phyloP scores from a whole-genome alignment of 37 sponge, comb jelly and placozoan genomes.

The Theonella swinhoei region DNA sequence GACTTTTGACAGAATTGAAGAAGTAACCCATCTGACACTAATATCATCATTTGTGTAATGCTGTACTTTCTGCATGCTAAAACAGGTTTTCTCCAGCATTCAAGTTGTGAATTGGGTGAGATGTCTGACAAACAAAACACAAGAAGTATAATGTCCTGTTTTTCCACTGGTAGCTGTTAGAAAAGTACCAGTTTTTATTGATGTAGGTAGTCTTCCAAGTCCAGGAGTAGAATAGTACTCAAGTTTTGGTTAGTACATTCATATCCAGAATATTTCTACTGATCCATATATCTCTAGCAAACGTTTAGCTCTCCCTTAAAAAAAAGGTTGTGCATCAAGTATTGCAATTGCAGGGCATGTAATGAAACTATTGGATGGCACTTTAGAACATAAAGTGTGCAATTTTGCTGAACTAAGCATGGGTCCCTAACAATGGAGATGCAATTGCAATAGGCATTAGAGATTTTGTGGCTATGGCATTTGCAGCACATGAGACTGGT shows the following conservation, averaged over 20 bases:
- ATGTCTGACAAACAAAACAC: not conserved
- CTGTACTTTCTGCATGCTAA: not conserved
- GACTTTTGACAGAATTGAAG: constrained; percentile 14
- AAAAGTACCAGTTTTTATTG: not conserved
- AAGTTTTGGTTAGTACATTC: not conserved
- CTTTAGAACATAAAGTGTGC: too few species aligned
- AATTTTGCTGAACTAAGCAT: too few species aligned
- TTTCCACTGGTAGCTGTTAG: constrained; percentile 14
- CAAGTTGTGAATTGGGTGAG: too few species aligned
- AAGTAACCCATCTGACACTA: constrained; percentile 25
- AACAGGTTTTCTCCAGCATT: constrained; percentile 36
- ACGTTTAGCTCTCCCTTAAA: constrained; percentile 14
- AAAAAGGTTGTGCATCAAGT: too few species aligned
- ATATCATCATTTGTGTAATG: constrained; percentile 10
- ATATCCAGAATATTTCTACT: not conserved
- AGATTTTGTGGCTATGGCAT: too few species aligned
- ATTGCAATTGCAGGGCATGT: too few species aligned
- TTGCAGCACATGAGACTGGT: too few species aligned
- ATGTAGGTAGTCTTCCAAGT: constrained; percentile 5
- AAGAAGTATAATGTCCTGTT: constrained; percentile 6
- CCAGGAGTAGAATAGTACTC: not conserved
- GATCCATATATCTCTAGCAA: constrained; percentile 26
- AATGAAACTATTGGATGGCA: too few species aligned
- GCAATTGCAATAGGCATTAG: too few species aligned
- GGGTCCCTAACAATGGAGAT: too few species aligned